Percentiles rank a stretch among this genome's conserved stretches.
Evolutionary conservation across 35 echinoderm and acorn worm genomes (phyloP).

Genomic region (Acanthaster planci): DNA sequence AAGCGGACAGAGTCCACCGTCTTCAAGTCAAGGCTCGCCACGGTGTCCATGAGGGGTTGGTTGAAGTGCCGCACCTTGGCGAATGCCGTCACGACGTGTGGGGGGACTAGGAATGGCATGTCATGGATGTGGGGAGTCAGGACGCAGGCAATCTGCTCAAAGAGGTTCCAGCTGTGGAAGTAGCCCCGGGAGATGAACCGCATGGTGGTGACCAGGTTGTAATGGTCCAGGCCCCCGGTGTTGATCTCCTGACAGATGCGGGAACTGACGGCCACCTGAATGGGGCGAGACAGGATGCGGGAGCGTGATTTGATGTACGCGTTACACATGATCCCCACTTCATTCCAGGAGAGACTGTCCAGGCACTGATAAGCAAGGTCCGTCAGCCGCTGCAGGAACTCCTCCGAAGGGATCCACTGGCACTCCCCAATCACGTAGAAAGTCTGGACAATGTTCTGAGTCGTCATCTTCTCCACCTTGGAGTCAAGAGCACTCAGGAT

Average conservation of each 20-base stretch:
- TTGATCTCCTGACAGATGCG: not conserved
- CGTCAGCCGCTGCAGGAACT: conserved; percentile 32
- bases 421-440: conserved; percentile 53
- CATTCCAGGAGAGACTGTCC: conserved; percentile 31
- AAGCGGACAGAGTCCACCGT: not conserved
- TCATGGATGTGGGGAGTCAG: not conserved
- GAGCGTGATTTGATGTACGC: conserved; percentile 32
- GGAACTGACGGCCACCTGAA: conserved; percentile 21
- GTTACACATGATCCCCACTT: conserved; percentile 43
- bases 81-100: conserved; percentile 42
- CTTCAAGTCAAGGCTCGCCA: not conserved
- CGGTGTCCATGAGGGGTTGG: conserved; percentile 39
- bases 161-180: conserved; percentile 18
- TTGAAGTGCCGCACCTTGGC: conserved; percentile 33
- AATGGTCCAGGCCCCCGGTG: conserved; percentile 35
- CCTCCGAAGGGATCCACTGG: conserved; percentile 10
- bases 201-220: conserved; percentile 39
- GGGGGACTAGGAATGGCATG: not conserved
- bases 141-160: conserved; percentile 14
- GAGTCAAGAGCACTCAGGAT: conserved; percentile 21
- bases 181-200: conserved; percentile 43
- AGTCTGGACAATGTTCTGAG: conserved; percentile 26
- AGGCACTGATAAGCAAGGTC: conserved; percentile 13
- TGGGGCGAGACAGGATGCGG: conserved; percentile 8
- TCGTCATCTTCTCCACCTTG: conserved; percentile 14